Evolutionary conservation across 2,113 vertebrate species (phyloP).

Genomic region (Sylvicapra grimmia): DNA sequence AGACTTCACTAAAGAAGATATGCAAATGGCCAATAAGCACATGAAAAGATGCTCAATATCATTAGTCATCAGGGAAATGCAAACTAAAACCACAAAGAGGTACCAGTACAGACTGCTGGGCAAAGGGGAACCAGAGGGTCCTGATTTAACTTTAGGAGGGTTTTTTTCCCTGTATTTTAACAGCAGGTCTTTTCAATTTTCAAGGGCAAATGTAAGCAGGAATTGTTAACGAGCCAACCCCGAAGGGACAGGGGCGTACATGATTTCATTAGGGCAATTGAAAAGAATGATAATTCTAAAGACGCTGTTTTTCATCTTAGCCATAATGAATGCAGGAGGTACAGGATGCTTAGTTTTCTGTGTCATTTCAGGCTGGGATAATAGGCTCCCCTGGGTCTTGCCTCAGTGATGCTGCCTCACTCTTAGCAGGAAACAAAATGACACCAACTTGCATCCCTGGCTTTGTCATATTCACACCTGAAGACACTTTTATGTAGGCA

Average conservation of each 20-base stretch:
- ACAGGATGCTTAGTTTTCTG: constrained; percentile 4
- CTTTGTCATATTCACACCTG: not conserved
- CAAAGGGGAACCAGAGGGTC: not conserved
- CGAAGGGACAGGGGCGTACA: not conserved
- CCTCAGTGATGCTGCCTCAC: constrained; percentile 35
- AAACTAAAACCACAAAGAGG: constrained; percentile 34
- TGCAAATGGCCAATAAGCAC: constrained; percentile 43
- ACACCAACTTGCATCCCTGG: constrained; percentile 16
- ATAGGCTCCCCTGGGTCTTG: constrained; percentile 43
- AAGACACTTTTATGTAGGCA: not conserved
- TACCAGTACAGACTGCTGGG: not conserved
- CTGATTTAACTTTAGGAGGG: not conserved
- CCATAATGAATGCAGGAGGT: constrained; percentile 32
- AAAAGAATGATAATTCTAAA: constrained; percentile 61
- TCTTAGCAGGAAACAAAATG: constrained; percentile 37
- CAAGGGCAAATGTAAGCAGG: constrained; percentile 45
- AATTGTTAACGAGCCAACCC: constrained; percentile 32
- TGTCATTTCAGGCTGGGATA: constrained; percentile 50
- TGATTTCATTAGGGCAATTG: constrained; percentile 62
- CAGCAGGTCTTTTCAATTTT: constrained; percentile 28
- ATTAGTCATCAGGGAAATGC: constrained; percentile 34
- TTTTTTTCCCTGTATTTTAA: constrained; percentile 32
- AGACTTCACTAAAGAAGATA: constrained; percentile 40
- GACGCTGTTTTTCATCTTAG: constrained; percentile 47
- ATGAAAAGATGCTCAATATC: constrained; percentile 22